phyloP scores from a whole-genome alignment of 2,888 invertebrate species.

The Rotaria macrura region DNA sequence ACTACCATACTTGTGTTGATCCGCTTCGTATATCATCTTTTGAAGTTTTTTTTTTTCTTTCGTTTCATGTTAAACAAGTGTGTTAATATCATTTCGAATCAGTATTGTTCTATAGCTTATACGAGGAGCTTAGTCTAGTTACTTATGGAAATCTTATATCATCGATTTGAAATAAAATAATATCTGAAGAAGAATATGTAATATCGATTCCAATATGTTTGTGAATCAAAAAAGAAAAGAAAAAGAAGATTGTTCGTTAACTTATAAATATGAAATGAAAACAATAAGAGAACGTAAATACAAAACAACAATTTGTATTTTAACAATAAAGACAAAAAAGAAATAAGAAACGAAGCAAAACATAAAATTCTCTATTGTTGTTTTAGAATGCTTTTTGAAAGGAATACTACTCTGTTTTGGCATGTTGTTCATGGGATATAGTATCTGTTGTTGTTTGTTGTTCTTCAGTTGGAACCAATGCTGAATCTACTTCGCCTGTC shows the following conservation, averaged over 20 bases:
- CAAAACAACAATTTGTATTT: not conserved
- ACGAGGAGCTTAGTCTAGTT: too few species aligned
- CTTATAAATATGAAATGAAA: not conserved
- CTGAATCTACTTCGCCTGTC: constrained; percentile 23
- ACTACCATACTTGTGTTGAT: too few species aligned
- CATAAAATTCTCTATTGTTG: not conserved
- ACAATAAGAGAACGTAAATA: not conserved
- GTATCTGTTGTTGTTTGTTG: constrained; percentile 4
- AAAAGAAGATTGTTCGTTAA: not conserved
- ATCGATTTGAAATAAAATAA: not conserved
- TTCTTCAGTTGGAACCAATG: not conserved
- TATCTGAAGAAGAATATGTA: not conserved
- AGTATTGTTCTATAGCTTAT: too few species aligned
- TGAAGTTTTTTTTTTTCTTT: too few species aligned
- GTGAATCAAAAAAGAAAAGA: not conserved
- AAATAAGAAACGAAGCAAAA: not conserved
- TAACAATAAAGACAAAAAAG: too few species aligned
- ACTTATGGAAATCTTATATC: too few species aligned
- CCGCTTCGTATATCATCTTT: too few species aligned
- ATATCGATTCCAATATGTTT: not conserved
- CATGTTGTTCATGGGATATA: not conserved
- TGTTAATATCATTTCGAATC: too few species aligned
- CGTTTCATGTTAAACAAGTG: too few species aligned
- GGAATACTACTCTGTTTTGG: not conserved
- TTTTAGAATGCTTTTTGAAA: not conserved